A percentile compares a stretch with the other conserved stretches of the same genome.
Conservation (phyloP, 2,113 vertebrate species). For the Gavia stellata region DNA sequence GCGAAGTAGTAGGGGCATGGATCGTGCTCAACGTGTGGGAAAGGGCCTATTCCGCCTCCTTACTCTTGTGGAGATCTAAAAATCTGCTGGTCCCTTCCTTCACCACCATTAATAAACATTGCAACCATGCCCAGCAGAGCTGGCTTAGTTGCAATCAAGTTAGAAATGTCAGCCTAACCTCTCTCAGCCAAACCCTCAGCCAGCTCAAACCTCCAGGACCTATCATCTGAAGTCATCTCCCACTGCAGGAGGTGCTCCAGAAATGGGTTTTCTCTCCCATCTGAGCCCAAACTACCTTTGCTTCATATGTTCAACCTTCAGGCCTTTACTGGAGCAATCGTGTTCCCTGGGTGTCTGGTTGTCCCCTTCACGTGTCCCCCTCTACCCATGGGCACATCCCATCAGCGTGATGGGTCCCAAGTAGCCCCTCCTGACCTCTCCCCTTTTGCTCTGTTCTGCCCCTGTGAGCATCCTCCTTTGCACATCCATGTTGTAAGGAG, state of each 20-base stretch:
- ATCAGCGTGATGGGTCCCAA: not conserved
- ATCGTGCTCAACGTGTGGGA: not conserved
- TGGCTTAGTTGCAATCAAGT: not conserved
- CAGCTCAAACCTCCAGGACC: not conserved
- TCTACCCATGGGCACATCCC: not conserved
- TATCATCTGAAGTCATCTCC: not conserved
- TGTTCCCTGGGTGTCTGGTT: not conserved
- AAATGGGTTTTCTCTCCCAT: not conserved
- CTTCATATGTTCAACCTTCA: not conserved
- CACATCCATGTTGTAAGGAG: fast-evolving
- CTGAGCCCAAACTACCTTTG: not conserved
- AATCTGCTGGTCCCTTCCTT: not conserved
- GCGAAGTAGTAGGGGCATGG: fast-evolving
- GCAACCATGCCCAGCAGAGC: not conserved
- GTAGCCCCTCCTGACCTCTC: not conserved
- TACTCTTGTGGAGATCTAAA: fast-evolving
- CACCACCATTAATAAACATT: not conserved
- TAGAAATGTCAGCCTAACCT: not conserved
- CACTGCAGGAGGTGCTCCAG: not conserved
- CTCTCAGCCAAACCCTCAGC: not conserved
- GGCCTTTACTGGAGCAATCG: not conserved
- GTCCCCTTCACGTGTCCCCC: not conserved
- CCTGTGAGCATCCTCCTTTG: not conserved
- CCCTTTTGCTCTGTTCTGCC: not conserved
- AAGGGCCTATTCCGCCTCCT: not conserved